Evolutionary conservation across 2,888 invertebrate species (phyloP).

Genomic region (Orchestes rusci): DNA sequence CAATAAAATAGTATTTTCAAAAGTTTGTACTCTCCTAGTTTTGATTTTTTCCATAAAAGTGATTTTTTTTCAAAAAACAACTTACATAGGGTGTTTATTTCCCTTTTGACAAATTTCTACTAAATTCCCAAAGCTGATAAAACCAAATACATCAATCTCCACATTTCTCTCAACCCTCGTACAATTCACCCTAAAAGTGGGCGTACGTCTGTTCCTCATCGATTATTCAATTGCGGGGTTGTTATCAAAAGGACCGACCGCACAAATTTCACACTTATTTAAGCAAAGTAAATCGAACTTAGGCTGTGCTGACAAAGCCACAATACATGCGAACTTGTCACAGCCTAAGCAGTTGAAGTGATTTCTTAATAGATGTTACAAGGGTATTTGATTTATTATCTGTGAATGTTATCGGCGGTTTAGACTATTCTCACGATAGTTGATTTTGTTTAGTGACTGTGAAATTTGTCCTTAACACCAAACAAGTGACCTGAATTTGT

Average conservation of each 20-base stretch:
- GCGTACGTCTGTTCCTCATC: constrained; percentile 13
- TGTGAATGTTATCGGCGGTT: not conserved
- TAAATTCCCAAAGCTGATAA: too few relatives aligned
- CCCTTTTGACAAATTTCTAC: too few relatives aligned
- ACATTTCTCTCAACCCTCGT: constrained; percentile 2
- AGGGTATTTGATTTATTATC: constrained; percentile 10
- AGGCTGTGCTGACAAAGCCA: not conserved
- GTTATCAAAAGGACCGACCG: constrained; percentile 11
- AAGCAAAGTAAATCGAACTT: constrained; percentile 11
- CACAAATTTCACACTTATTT: constrained; percentile 14
- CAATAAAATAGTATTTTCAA: too few relatives aligned
- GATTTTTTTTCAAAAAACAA: too few relatives aligned
- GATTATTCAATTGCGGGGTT: constrained; percentile 18
- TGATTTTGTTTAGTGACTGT: too few relatives aligned
- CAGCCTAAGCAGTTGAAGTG: not conserved
- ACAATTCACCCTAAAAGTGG: not conserved
- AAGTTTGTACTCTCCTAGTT: too few relatives aligned
- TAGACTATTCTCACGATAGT: constrained; percentile 7
- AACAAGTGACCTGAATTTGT: too few relatives aligned
- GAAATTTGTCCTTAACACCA: too few relatives aligned
- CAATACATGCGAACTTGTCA: not conserved
- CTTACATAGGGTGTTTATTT: too few relatives aligned
- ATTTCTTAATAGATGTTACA: constrained; percentile 12
- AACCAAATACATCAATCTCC: too few relatives aligned
- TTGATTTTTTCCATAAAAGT: too few relatives aligned